These are phyloP conservation scores for Ephialtes manifestator DNA, from an alignment of 2,888 invertebrate genomes.

Conservation along the genomic window DNA sequence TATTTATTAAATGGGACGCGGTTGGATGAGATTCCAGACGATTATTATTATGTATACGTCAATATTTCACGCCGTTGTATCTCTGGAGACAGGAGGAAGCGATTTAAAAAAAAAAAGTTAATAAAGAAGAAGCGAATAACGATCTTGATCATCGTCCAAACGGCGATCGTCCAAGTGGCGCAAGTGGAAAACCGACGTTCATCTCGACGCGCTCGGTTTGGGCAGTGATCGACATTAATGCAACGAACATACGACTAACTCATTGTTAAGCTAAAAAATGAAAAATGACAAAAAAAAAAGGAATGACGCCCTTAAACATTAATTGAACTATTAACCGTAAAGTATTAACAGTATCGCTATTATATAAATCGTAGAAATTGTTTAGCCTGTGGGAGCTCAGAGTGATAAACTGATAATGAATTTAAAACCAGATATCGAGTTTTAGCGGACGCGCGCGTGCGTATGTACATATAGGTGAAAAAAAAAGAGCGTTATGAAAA, in stretches of 20 bases:
- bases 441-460: constrained; percentile 47
- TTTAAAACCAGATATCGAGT: constrained; percentile 31
- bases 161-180: constrained; percentile 33
- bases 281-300: constrained; percentile 25
- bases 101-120: constrained; percentile 3
- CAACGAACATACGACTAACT: constrained; percentile 61
- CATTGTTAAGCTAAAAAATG: constrained; percentile 60
- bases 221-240: constrained; percentile 73
- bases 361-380: constrained; percentile 63
- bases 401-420: constrained; percentile 32
- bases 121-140: constrained; percentile 43
- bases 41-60: constrained; percentile 44
- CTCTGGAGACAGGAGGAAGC: constrained; percentile 24
- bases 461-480: constrained; percentile 68
- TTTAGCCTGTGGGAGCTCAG: constrained; percentile 50
- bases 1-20: constrained; percentile 75
- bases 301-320: constrained; percentile 60
- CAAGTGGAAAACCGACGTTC: constrained; percentile 12
- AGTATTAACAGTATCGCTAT: constrained; percentile 73
- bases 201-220: constrained; percentile 64
- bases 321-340: constrained; percentile 71
- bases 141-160: constrained; percentile 76
- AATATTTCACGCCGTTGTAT: constrained; percentile 46
- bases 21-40: constrained; percentile 49
- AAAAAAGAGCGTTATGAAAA: constrained; percentile 43